Base-by-base conservation (phyloP, 64 coral and sea anemone species). In the Montipora cactus region DNA sequence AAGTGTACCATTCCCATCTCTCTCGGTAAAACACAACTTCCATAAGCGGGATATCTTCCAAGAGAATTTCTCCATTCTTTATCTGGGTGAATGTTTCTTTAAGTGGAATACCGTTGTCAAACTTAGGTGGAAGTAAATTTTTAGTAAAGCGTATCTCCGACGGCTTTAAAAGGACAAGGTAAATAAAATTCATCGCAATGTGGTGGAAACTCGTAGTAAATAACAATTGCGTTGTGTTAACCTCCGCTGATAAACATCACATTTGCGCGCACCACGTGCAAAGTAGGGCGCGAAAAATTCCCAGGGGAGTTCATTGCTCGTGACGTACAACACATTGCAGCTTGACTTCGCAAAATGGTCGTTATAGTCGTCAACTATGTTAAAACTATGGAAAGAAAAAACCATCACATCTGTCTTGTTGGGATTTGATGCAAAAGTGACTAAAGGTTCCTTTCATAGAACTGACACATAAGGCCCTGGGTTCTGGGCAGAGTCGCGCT, bases 1-100 rank as follows among this genome's bases (percentile, higher is more conserved):
- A 7, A 1, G 98, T 99, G 57, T 96, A 99, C 98, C 98, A 99
- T 73, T 92, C 89, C 90, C 95, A 96, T n/a, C 96, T 94, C 69
- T 99, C 92, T 8, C 88, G 67, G 67, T 94, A 96, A 87, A 95
- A 99, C 23, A 99, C 95, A 16, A 99, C 92, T 71, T 99, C 95
- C 12, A 99, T 99, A 1, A 44, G 62, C 2, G 98, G 98, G 5
- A 99, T 76, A 28, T 96, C 95, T 80, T 89, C 98, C 2, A 96
- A 8, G 1, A 92, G 73, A 92, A 95, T 81, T 79, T 99, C 98
- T 74, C 92, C 90, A 49, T 96, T 94, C 74, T 89, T 44, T 44
- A 99, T 80, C 74, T 96, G 92, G 5, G 85, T 59, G 11, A 99
- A 89, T 1, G 98, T 99, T 51, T 99, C 98, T 21, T 13, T 25